These are phyloP conservation scores for Phasianus colchicus DNA, from an alignment of 2,113 vertebrate genomes.

Conservation along the genomic window DNA sequence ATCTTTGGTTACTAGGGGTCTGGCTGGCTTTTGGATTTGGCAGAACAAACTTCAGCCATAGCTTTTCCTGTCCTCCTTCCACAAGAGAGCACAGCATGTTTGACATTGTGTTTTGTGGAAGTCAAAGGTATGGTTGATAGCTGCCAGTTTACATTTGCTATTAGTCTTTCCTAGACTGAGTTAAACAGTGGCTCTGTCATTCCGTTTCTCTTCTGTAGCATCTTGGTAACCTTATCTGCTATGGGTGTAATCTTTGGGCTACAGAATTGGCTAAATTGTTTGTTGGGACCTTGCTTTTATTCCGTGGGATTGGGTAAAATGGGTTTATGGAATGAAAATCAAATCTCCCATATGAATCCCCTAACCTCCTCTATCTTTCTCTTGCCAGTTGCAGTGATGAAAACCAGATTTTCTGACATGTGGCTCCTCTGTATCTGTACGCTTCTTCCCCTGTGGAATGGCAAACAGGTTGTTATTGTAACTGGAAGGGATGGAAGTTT, in stretches of 20 bases:
- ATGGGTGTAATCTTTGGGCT: background rate
- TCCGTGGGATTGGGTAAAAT: background rate
- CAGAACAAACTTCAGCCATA: background rate
- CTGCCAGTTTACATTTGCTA: rapidly evolving
- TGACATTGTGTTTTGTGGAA: background rate
- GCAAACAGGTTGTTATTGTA: conserved; percentile 14
- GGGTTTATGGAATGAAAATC: background rate
- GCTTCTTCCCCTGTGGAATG: background rate
- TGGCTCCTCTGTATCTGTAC: background rate
- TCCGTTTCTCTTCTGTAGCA: background rate
- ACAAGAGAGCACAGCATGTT: background rate
- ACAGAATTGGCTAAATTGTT: background rate
- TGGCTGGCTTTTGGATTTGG: background rate
- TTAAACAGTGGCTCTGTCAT: background rate
- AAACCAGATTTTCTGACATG: background rate
- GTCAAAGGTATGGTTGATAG: background rate
- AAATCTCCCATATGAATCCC: background rate
- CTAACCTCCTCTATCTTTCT: rapidly evolving
- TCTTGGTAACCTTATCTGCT: background rate
- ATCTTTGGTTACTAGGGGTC: background rate
- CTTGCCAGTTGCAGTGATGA: background rate
- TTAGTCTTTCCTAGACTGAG: background rate
- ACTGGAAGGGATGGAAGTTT: background rate
- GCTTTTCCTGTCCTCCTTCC: background rate
- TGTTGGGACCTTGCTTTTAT: background rate